Evolutionary conservation across 2,797 vertebrate genomes (phyloP).

Genomic region (Rhinogobio ventralis): DNA sequence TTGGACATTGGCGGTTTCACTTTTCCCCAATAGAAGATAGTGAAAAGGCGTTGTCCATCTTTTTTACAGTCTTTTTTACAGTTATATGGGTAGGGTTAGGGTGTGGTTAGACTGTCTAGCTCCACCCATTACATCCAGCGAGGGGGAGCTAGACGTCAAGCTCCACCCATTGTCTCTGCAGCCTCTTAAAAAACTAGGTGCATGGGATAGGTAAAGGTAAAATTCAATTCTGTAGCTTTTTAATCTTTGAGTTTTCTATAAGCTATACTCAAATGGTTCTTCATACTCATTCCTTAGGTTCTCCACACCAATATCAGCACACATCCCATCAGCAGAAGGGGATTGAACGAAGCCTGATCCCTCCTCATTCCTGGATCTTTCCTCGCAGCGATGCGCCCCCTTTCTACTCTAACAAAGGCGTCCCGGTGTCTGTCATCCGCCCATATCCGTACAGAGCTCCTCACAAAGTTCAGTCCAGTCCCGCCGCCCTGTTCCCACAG

Average conservation of each 20-base stretch:
- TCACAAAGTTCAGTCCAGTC: conserved; percentile 66
- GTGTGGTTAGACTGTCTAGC: neutral
- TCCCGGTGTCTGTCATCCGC: conserved; percentile 68
- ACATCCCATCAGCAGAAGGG: conserved; percentile 61
- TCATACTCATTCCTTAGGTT: conserved; percentile 66
- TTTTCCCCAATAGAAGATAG: too few relatives aligned
- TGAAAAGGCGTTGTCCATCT: too few relatives aligned
- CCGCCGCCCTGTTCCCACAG: conserved; percentile 70
- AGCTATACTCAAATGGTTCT: conserved; percentile 27
- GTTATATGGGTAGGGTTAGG: too few relatives aligned
- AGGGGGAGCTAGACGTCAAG: too few relatives aligned
- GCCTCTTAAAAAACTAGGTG: neutral
- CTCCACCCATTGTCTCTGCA: neutral
- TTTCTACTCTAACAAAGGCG: conserved; percentile 70
- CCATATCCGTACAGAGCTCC: conserved; percentile 64
- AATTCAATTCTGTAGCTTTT: neutral
- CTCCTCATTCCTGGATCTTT: conserved; percentile 73
- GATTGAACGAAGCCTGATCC: conserved; percentile 71
- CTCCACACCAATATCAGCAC: conserved; percentile 70
- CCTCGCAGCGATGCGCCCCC: conserved; percentile 60
- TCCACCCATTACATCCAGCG: neutral
- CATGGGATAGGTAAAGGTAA: neutral
- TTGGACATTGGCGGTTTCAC: too few relatives aligned
- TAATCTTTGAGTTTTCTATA: neutral
- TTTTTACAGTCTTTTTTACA: too few relatives aligned